These are phyloP conservation scores for Machaerirhynchus nigripectus DNA, from an alignment of 2,113 vertebrate species.

Conservation along the genomic window DNA sequence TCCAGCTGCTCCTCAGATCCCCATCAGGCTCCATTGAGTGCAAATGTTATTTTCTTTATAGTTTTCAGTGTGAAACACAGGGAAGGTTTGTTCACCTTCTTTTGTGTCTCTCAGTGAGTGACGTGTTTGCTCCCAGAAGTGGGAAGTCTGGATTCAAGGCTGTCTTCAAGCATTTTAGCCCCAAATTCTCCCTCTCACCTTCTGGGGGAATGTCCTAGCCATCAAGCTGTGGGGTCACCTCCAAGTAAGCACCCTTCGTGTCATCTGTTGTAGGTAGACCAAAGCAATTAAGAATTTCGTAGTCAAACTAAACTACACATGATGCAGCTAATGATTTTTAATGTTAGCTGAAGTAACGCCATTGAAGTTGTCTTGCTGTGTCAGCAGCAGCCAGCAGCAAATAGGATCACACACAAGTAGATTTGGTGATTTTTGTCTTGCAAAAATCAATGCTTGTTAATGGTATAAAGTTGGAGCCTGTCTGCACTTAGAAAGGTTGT, in stretches of 20 bases:
- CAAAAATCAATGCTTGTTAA: neutral
- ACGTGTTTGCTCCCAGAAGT: neutral
- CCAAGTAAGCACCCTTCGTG: rapidly evolving
- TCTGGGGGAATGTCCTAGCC: neutral
- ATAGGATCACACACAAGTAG: neutral
- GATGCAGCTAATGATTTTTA: neutral
- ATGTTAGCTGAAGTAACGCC: neutral
- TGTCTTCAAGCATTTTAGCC: neutral
- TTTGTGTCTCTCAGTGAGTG: neutral
- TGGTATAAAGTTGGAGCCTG: neutral
- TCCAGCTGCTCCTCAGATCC: neutral
- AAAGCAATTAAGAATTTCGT: neutral
- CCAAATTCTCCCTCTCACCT: neutral
- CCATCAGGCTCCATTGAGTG: neutral
- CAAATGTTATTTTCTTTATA: neutral
- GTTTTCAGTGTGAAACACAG: neutral
- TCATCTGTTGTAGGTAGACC: neutral
- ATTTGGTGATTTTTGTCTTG: neutral
- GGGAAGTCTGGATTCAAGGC: neutral
- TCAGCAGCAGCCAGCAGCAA: neutral
- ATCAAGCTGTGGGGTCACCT: neutral
- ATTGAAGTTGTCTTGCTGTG: neutral
- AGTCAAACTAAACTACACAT: neutral
- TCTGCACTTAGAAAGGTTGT: neutral
- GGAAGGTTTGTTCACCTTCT: neutral